Conservation (phyloP, 1,140 invertebrate genomes). For the Drosophila pseudoananassae region DNA sequence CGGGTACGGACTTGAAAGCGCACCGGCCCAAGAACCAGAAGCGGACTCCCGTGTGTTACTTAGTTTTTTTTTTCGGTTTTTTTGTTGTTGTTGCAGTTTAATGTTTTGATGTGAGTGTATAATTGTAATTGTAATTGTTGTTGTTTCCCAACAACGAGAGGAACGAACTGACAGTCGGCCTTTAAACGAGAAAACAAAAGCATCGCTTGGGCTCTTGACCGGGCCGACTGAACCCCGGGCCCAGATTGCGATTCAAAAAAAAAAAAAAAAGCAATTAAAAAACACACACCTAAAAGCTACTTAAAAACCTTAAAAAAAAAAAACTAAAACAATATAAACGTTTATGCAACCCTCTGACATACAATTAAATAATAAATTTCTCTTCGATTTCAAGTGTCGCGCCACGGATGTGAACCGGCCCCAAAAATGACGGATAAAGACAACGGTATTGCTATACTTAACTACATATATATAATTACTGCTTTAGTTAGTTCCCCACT, state of each 20-base stretch:
- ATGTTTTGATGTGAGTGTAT: conserved; percentile 62
- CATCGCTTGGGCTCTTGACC: neutral
- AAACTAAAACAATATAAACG: neutral
- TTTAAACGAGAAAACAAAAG: conserved; percentile 19
- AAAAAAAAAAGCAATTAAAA: neutral
- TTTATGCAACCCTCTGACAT: neutral
- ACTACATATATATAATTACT: conserved; percentile 1
- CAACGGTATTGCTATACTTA: conserved; percentile 43
- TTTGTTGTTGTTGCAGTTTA: conserved; percentile 53
- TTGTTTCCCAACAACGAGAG: neutral
- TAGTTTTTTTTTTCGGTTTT: conserved; percentile 34
- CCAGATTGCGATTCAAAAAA: too few species aligned
- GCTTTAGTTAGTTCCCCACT: neutral
- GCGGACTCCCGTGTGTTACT: neutral
- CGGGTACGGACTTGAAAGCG: conserved; percentile 61
- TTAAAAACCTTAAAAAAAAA: conserved; percentile 19
- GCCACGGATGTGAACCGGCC: conserved; percentile 58
- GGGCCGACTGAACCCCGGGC: neutral
- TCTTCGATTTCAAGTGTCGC: conserved; percentile 69
- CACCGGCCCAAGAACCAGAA: neutral
- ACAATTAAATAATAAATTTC: conserved; percentile 43
- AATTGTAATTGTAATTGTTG: neutral
- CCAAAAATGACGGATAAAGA: conserved; percentile 61
- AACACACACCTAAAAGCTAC: neutral
- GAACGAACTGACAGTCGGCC: conserved; percentile 4